Evolutionary conservation across 2,888 invertebrate genomes (phyloP).

Genomic region (Caenorhabditis imperialis): DNA sequence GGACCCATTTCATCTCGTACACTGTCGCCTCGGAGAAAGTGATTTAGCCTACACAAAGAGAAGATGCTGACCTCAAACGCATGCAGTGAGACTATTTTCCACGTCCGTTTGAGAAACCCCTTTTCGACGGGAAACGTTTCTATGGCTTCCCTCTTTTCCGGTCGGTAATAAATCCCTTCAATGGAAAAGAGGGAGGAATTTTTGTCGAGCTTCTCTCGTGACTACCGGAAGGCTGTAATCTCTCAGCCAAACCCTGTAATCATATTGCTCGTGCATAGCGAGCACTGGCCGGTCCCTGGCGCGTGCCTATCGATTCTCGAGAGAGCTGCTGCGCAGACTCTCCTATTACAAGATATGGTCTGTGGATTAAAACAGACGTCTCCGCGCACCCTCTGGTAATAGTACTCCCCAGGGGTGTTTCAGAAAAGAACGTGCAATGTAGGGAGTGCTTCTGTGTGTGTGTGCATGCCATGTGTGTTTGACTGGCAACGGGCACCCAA

Average conservation of each 20-base stretch:
- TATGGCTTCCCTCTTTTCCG: constrained; percentile 12
- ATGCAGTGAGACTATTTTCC: too few relatives aligned
- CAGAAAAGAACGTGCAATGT: constrained; percentile 53
- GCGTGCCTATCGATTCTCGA: constrained; percentile 40
- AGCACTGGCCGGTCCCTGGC: constrained; percentile 41
- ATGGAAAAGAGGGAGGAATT: too few relatives aligned
- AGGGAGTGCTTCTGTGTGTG: constrained; percentile 41
- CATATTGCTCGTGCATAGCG: constrained; percentile 29
- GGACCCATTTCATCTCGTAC: constrained; percentile 45
- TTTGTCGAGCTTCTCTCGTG: not conserved
- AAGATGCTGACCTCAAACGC: too few relatives aligned
- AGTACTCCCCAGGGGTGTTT: constrained; percentile 63
- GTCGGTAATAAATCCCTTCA: constrained; percentile 25
- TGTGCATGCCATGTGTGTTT: constrained; percentile 29
- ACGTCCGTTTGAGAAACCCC: too few relatives aligned
- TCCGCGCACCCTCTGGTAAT: constrained; percentile 54
- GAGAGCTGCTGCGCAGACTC: constrained; percentile 17
- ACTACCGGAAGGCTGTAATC: constrained; percentile 6
- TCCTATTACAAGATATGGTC: constrained; percentile 65
- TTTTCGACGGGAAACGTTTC: not conserved
- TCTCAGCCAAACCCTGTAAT: constrained; percentile 23
- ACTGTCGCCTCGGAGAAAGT: constrained; percentile 25
- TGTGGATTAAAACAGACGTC: constrained; percentile 52
- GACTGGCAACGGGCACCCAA: constrained; percentile 50
- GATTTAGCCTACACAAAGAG: not conserved